Conservation (phyloP, 2,888 invertebrate species). For the Parascotia fuliginaria region DNA sequence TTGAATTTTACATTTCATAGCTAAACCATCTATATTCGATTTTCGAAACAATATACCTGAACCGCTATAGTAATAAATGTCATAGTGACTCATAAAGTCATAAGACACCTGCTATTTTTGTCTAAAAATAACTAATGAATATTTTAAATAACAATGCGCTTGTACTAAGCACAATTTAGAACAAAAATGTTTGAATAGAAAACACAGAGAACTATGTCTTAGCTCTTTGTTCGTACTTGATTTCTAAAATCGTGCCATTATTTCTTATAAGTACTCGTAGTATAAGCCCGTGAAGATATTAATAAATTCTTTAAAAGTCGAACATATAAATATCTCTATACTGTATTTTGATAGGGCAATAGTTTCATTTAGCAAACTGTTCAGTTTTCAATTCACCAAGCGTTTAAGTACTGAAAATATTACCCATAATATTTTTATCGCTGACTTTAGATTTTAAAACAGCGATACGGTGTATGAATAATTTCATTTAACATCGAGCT, state of each 20-base stretch:
- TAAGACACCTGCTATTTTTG: neutral
- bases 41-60: neutral
- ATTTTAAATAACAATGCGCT: neutral
- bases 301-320: no score
- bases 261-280: neutral
- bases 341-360: conserved; percentile 2
- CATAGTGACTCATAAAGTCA: no score
- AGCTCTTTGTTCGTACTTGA: no score
- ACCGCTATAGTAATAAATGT: conserved; percentile 1
- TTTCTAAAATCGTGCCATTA: neutral
- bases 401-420: conserved; percentile 4
- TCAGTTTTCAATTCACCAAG: conserved; percentile 1
- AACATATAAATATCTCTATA: neutral
- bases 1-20: neutral
- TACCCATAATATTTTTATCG: conserved; percentile 8
- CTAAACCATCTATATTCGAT: neutral
- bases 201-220: neutral
- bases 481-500: conserved; percentile 9
- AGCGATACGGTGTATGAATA: conserved; percentile 6
- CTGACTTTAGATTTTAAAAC: conserved; percentile 1
- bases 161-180: conserved; percentile 1
- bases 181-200: conserved; percentile 1
- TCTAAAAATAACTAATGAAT: conserved; percentile 1
- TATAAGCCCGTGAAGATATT: neutral
- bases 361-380: neutral